Percentiles rank a stretch among this genome's conserved stretches.
Evolutionary conservation across 2,797 vertebrate genomes (phyloP).

Genomic region (Florisuga fusca): DNA sequence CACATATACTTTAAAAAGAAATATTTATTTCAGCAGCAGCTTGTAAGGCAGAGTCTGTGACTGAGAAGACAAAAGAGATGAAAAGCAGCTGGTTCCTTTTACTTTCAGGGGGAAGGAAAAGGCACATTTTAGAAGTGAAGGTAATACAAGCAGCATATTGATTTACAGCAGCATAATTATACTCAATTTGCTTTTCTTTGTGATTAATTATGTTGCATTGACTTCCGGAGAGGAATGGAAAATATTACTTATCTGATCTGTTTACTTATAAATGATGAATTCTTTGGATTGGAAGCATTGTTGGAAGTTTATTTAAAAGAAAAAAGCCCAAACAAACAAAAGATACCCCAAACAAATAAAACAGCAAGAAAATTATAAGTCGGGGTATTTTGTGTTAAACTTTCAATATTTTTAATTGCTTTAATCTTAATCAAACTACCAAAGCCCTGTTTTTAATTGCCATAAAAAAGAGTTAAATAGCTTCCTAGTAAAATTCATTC

Average conservation of each 20-base stretch:
- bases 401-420: background rate
- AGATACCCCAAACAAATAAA: background rate
- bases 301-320: conserved; percentile 1
- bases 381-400: background rate
- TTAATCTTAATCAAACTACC: background rate
- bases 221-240: conserved; percentile 43
- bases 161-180: conserved; percentile 9
- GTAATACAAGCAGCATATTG: background rate
- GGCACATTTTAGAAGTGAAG: background rate
- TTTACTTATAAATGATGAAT: conserved; percentile 14
- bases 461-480: background rate
- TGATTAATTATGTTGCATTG: conserved; percentile 3
- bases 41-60: background rate
- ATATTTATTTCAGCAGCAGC: background rate
- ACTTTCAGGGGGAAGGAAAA: conserved; percentile 30
- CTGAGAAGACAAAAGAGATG: background rate
- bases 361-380: background rate
- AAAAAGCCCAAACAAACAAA: background rate
- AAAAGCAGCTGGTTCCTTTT: background rate
- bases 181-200: conserved; percentile 8
- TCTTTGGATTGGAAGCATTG: background rate
- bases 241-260: conserved; percentile 11
- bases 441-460: background rate
- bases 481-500: background rate
- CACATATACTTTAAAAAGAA: too few species aligned